These are phyloP conservation scores for Spicauda simplicius DNA, from an alignment of 2,888 invertebrate genomes.

Conservation along the genomic window DNA sequence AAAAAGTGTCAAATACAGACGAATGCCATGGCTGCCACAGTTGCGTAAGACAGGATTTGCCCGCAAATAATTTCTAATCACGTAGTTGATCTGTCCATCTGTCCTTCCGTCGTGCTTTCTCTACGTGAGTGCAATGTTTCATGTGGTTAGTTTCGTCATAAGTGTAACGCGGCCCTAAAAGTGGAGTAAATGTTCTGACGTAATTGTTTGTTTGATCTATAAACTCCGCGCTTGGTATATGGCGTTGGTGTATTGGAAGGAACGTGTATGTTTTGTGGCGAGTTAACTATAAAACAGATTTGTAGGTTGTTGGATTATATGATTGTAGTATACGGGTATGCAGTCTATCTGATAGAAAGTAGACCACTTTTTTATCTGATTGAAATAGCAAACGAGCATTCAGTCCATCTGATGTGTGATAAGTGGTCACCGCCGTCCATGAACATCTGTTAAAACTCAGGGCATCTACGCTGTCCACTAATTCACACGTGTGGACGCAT, in stretches of 20 bases:
- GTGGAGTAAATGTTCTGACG: slow-evolving; percentile 5
- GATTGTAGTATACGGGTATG: too few species aligned
- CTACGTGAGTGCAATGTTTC: slow-evolving; percentile 68
- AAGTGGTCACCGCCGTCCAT: too few species aligned
- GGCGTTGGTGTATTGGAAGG: neutral
- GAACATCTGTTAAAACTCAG: too few species aligned
- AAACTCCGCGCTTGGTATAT: neutral
- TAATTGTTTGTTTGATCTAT: neutral
- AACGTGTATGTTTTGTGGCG: too few species aligned
- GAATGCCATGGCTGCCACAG: neutral
- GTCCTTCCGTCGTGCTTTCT: slow-evolving; percentile 76
- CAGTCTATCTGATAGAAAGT: too few species aligned
- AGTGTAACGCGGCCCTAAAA: slow-evolving; percentile 52
- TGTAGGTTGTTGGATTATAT: too few species aligned
- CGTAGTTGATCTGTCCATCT: slow-evolving; percentile 58
- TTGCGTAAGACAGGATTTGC: slow-evolving; percentile 57
- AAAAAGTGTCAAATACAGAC: neutral
- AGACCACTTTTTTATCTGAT: too few species aligned
- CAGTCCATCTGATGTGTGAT: too few species aligned
- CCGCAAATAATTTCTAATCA: slow-evolving; percentile 61
- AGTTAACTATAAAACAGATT: too few species aligned
- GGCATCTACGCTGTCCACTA: too few species aligned
- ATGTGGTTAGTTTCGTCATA: slow-evolving; percentile 41
- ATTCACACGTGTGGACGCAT: too few species aligned
- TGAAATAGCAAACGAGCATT: too few species aligned